Conservation (phyloP, 2,797 vertebrate species). For the Malacoraja senta region DNA sequence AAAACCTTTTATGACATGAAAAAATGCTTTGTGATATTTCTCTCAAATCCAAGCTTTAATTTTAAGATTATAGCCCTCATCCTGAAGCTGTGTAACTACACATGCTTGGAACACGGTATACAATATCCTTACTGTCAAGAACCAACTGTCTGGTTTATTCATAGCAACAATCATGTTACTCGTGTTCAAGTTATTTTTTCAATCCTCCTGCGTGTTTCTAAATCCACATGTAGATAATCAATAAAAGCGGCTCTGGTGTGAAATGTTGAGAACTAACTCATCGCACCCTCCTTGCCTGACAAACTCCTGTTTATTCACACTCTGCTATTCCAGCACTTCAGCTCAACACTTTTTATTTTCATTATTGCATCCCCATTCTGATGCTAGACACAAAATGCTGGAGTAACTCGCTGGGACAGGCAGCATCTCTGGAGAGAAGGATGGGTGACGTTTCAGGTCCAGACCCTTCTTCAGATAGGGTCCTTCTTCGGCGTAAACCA, state of each 20-base stretch:
- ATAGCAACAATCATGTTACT: too few relatives aligned
- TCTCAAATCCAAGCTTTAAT: neutral
- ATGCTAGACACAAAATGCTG: too few relatives aligned
- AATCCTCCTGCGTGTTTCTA: too few relatives aligned
- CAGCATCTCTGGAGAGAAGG: too few relatives aligned
- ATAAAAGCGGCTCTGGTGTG: neutral
- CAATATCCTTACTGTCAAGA: neutral
- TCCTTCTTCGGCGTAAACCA: too few relatives aligned
- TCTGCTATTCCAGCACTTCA: neutral
- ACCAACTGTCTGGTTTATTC: neutral
- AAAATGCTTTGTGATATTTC: neutral
- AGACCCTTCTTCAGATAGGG: too few relatives aligned
- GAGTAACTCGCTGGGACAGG: too few relatives aligned
- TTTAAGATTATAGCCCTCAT: neutral
- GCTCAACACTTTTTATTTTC: neutral
- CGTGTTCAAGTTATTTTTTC: too few relatives aligned
- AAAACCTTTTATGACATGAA: neutral
- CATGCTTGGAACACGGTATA: neutral
- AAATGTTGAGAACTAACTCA: too few relatives aligned
- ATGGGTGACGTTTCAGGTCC: too few relatives aligned
- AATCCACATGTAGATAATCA: neutral
- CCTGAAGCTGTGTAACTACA: neutral
- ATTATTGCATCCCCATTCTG: neutral
- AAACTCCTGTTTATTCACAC: neutral
- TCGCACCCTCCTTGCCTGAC: neutral